These are phyloP conservation scores for Heliconius ethilla DNA, from an alignment of 2,888 invertebrate species.

Conservation along the genomic window DNA sequence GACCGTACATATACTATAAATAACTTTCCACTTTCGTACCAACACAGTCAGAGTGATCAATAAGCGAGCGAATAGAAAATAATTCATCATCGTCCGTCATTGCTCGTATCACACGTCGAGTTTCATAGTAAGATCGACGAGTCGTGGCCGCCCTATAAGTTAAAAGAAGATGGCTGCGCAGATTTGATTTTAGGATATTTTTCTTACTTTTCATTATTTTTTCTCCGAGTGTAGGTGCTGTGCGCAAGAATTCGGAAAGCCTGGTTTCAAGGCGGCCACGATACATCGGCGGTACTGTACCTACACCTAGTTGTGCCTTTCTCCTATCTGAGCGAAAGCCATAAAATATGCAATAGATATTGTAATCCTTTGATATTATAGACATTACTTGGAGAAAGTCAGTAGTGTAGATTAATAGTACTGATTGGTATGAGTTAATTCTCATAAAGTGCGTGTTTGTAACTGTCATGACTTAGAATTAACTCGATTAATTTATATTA, in stretches of 20 bases:
- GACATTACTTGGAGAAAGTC: slow-evolving; percentile 1
- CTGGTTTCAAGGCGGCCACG: not conserved
- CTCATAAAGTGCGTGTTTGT: not conserved
- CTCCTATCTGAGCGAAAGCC: slow-evolving; percentile 28
- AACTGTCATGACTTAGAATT: not conserved
- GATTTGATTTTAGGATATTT: not conserved
- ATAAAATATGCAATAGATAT: slow-evolving; percentile 23
- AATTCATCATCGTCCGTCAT: slow-evolving; percentile 40
- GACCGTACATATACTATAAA: not conserved
- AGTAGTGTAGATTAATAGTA: slow-evolving; percentile 2
- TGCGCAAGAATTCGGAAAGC: too few relatives aligned
- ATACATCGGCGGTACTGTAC: not conserved
- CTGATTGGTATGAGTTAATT: not conserved
- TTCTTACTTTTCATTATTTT: too few relatives aligned
- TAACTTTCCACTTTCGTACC: slow-evolving; percentile 32
- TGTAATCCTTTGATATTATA: slow-evolving; percentile 24
- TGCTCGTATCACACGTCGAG: slow-evolving; percentile 29
- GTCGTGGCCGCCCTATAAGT: not conserved
- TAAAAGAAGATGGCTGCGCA: not conserved
- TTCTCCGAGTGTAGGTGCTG: too few relatives aligned
- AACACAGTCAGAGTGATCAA: slow-evolving; percentile 23
- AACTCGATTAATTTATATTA: not conserved
- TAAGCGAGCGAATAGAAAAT: slow-evolving; percentile 30
- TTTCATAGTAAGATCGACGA: slow-evolving; percentile 7
- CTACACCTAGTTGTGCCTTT: slow-evolving; percentile 23